phyloP scores from a whole-genome alignment of 2,797 vertebrate species.

The Neostethus bicornis region DNA sequence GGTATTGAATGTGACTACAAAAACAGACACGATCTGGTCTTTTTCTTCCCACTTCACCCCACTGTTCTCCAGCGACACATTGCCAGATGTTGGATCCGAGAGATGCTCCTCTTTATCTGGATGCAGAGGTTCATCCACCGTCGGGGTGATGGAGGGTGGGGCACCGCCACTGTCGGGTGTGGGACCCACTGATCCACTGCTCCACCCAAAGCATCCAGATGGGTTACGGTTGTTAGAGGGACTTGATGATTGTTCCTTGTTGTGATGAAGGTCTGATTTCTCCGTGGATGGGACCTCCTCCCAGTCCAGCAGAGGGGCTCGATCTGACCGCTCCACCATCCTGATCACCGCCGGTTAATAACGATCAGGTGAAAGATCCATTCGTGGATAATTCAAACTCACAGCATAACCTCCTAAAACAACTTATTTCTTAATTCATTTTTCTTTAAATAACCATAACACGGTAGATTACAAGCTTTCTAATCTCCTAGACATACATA shows the following conservation, averaged over 20 bases:
- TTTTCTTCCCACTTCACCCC: conserved; percentile 84
- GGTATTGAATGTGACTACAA: conserved; percentile 91
- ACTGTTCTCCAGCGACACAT: conserved; percentile 61
- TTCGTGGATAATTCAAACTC: conserved; percentile 49
- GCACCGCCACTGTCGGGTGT: conserved; percentile 57
- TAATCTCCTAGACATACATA: conserved; percentile 58
- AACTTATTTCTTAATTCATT: conserved; percentile 44
- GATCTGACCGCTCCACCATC: conserved; percentile 89
- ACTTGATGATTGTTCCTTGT: conserved; percentile 56
- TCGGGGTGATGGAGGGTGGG: conserved; percentile 52
- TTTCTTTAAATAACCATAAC: conserved; percentile 6
- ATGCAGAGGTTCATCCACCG: conserved; percentile 39
- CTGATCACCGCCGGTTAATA: conserved; percentile 57
- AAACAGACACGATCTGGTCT: conserved; percentile 91
- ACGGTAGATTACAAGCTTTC: conserved; percentile 26
- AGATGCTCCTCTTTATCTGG: conserved; percentile 46
- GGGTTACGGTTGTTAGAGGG: conserved; percentile 64
- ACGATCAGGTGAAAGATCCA: conserved; percentile 59
- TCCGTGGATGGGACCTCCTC: conserved; percentile 83
- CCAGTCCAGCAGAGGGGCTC: conserved; percentile 90
- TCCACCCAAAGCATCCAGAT: conserved; percentile 68
- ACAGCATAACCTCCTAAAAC: conserved; percentile 31
- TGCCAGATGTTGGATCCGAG: conserved; percentile 48
- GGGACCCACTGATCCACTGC: conserved; percentile 68
- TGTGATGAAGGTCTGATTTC: conserved; percentile 57